Conservation (phyloP, 1,140 invertebrate species). For the Gonatopus flavifemur region DNA sequence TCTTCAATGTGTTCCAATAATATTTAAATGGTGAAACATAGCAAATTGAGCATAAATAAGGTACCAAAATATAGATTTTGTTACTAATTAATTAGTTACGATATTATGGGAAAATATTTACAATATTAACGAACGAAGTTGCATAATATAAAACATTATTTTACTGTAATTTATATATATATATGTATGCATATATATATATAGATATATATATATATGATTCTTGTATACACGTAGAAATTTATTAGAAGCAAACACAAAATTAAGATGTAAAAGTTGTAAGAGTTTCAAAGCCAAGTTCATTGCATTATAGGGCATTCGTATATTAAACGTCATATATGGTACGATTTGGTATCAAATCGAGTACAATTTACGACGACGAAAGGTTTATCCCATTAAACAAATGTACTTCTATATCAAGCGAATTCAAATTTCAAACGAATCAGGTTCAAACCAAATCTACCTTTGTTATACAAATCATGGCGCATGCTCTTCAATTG, state of each 20-base stretch:
- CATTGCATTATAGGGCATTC: too few species aligned
- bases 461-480: too few species aligned
- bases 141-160: neutral
- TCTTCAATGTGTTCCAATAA: constrained; percentile 29
- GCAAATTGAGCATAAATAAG: constrained; percentile 20
- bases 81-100: constrained; percentile 35
- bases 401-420: too few species aligned
- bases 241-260: constrained; percentile 8
- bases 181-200: neutral
- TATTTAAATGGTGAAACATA: constrained; percentile 31
- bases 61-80: constrained; percentile 34
- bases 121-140: constrained; percentile 28
- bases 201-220: neutral
- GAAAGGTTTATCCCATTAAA: too few species aligned
- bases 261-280: neutral
- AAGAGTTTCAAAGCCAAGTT: neutral
- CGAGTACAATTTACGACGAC: neutral
- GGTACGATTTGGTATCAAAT: neutral
- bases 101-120: constrained; percentile 28
- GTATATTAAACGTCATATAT: constrained; percentile 14
- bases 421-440: too few species aligned
- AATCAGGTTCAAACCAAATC: too few species aligned
- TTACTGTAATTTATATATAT: neutral
- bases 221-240: neutral
- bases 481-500: too few species aligned